Evolutionary conservation across 2,797 vertebrate species (phyloP).

Genomic region (Simalia tracyae): DNA sequence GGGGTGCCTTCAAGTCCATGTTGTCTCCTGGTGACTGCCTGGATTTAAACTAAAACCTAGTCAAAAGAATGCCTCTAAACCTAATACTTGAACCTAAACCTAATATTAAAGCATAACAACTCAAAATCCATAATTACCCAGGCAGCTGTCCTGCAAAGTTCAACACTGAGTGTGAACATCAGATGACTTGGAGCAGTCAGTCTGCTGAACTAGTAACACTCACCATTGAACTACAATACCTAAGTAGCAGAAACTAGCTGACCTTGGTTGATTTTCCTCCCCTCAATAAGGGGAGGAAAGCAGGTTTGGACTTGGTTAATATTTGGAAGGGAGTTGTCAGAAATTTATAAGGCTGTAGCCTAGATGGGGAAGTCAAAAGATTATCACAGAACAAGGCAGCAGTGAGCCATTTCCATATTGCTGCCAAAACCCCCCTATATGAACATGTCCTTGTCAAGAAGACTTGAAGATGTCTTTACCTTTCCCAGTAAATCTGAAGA

Average conservation of each 20-base stretch:
- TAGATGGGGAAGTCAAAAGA: neutral
- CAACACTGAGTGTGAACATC: neutral
- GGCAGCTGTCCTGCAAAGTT: neutral
- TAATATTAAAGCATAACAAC: neutral
- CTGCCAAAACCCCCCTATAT: neutral
- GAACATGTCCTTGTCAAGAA: neutral
- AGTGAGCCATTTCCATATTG: neutral
- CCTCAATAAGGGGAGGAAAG: neutral
- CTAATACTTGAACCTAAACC: neutral
- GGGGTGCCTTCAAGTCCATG: no score
- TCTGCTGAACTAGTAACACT: neutral
- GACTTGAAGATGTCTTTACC: neutral
- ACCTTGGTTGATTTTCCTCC: neutral
- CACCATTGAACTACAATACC: neutral
- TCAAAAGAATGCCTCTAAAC: neutral
- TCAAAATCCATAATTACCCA: neutral
- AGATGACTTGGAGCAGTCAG: neutral
- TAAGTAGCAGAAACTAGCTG: neutral
- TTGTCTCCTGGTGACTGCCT: no score
- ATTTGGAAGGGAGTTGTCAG: neutral
- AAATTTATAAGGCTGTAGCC: neutral
- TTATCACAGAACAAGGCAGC: neutral
- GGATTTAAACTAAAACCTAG: neutral
- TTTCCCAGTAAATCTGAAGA: neutral
- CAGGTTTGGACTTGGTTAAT: neutral